Base-by-base conservation (phyloP, 2,888 invertebrate genomes). In the Lochmaea crataegi region DNA sequence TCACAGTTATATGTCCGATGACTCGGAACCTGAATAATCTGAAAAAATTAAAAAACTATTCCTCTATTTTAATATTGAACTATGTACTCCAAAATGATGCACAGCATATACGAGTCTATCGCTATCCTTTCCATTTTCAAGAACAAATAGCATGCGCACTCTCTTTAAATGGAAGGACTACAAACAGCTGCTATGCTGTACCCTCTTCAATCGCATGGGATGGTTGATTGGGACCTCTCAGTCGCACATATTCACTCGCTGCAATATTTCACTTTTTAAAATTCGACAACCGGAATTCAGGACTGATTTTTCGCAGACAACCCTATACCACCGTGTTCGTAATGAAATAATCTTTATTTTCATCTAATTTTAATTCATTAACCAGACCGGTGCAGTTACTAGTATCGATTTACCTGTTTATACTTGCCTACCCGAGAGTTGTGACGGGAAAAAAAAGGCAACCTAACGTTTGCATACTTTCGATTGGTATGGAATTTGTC, bases 401-500 rank as follows among this genome's bases (percentile, higher is more conserved):
- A 57, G 67, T 56, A 57, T 41, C 38, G 57, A 70, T 57, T 64
- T 70, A 70, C 53, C 53, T 66, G 32, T 11, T 65, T 65, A 71
- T 58, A 71, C 71, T 65, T 71, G 71, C 16, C 71, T 22, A 71
- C 71, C 71, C 45, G n/a, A 58, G n/a, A 48, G 58, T 65, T 71
- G 57, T 56, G 57, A 56, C 65, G 9, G 65, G 65, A 65, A 71
- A 71, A 65, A 45, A 65, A 71, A 65, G 60, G 14, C 71, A 71
- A 42, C 71, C 71, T 65, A 65, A 65, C 65, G 48, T 71, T 71
- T 71, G 71, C 57, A 65, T 58, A 71, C 58, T 71, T 71, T 71
- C 65, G 65, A 58, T 68, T 68, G 68, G 69, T 51, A 63, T 69
- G 9, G 41, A 69, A 63, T 69, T 68, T 51, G 18, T 48, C 9